These are phyloP conservation scores for Parapristionchus giblindavisi DNA, from an alignment of 2,888 invertebrate genomes.

Conservation along the genomic window DNA sequence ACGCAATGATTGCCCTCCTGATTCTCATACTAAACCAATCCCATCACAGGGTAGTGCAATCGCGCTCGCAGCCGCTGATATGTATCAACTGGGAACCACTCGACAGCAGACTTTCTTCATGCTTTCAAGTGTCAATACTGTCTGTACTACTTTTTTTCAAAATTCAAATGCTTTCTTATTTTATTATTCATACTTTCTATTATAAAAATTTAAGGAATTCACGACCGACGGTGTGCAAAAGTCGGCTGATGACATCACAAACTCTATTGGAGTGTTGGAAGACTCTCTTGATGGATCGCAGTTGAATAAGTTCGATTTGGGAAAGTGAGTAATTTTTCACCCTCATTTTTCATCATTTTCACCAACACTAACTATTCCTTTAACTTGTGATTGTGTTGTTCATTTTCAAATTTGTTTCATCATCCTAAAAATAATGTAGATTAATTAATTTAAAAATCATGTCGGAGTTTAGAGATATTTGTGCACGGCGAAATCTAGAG, in stretches of 20 bases:
- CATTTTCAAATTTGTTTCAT: background rate
- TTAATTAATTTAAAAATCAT: no score
- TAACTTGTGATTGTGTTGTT: background rate
- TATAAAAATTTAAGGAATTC: background rate
- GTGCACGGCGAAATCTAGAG: no score
- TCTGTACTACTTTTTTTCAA: background rate
- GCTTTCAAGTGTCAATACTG: constrained; percentile 21
- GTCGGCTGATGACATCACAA: background rate
- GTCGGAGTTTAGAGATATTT: no score
- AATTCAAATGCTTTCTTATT: background rate
- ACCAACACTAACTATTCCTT: no score
- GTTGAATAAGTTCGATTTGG: background rate
- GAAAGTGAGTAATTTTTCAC: background rate
- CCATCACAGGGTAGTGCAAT: background rate
- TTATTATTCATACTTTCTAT: background rate
- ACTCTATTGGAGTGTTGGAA: background rate
- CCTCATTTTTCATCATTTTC: background rate
- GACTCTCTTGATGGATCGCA: background rate
- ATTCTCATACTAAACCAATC: background rate
- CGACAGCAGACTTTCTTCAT: constrained; percentile 3
- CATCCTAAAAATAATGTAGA: no score
- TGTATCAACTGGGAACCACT: background rate
- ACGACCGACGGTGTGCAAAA: background rate
- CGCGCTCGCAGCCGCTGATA: background rate
- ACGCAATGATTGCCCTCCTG: background rate